phyloP scores from a whole-genome alignment of 2,797 vertebrate genomes.

The Limosa lapponica region DNA sequence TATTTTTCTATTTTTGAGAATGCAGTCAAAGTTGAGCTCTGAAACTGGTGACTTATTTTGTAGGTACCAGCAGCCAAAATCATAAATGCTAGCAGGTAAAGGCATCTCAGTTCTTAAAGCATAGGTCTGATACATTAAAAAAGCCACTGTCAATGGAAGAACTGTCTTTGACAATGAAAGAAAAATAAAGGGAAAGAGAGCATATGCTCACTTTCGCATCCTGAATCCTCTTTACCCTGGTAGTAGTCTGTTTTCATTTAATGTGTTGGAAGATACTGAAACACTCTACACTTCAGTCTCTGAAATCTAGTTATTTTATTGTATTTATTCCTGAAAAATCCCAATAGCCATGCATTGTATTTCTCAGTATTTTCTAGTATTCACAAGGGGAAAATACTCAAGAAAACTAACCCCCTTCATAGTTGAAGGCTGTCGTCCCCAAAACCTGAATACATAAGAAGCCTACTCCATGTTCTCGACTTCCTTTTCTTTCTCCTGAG shows the following conservation, averaged over 20 bases:
- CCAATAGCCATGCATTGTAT: neutral
- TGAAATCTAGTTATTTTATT: neutral
- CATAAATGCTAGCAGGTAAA: neutral
- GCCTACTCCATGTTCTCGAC: neutral
- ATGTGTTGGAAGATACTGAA: neutral
- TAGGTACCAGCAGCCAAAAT: neutral
- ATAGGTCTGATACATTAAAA: neutral
- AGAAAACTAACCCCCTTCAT: neutral
- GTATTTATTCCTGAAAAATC: neutral
- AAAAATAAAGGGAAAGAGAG: neutral
- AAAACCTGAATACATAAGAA: neutral
- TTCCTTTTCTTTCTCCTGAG: neutral
- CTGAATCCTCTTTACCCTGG: neutral
- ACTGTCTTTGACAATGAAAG: neutral
- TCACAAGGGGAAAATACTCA: neutral
- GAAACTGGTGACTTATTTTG: accelerated
- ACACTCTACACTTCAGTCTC: neutral
- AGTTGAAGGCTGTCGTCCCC: neutral
- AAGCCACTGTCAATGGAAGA: neutral
- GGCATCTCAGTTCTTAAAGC: neutral
- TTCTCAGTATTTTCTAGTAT: neutral
- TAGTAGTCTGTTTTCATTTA: neutral
- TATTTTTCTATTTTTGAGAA: neutral
- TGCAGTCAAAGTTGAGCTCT: neutral
- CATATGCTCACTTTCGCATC: neutral